Conservation (phyloP, 2,113 vertebrate genomes). For the Nothobranchius furzeri region DNA sequence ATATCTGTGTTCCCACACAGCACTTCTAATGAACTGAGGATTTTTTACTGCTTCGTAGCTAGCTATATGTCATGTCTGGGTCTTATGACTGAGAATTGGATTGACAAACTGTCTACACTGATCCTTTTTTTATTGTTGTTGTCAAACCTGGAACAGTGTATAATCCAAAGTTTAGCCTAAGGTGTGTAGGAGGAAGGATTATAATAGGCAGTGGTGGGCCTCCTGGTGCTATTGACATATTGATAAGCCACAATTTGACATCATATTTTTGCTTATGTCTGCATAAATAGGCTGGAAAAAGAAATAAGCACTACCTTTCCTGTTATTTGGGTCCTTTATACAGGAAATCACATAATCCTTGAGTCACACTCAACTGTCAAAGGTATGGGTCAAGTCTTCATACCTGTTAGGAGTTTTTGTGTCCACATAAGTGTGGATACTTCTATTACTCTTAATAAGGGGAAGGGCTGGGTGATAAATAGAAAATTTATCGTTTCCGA, state of each 20-base stretch:
- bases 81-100: conserved; percentile 4
- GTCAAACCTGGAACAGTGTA: neutral
- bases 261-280: neutral
- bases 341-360: too few relatives aligned
- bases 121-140: conserved; percentile 1
- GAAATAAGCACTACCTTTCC: too few relatives aligned
- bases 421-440: too few relatives aligned
- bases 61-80: conserved; percentile 15
- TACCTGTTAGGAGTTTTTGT: too few relatives aligned
- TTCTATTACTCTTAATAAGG: too few relatives aligned
- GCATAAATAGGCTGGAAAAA: too few relatives aligned
- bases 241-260: neutral
- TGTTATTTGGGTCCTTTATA: too few relatives aligned
- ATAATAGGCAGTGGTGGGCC: neutral
- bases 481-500: too few relatives aligned
- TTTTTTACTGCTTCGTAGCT: conserved; percentile 19
- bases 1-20: conserved; percentile 35
- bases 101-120: conserved; percentile 8
- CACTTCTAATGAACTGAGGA: conserved; percentile 33
- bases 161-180: conserved; percentile 1
- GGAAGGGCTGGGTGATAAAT: too few relatives aligned
- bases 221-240: neutral
- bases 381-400: too few relatives aligned
- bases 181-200: conserved; percentile 1
- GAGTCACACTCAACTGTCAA: too few relatives aligned